Base-by-base conservation (phyloP, 2,797 vertebrate species). In the Mareca strepera region DNA sequence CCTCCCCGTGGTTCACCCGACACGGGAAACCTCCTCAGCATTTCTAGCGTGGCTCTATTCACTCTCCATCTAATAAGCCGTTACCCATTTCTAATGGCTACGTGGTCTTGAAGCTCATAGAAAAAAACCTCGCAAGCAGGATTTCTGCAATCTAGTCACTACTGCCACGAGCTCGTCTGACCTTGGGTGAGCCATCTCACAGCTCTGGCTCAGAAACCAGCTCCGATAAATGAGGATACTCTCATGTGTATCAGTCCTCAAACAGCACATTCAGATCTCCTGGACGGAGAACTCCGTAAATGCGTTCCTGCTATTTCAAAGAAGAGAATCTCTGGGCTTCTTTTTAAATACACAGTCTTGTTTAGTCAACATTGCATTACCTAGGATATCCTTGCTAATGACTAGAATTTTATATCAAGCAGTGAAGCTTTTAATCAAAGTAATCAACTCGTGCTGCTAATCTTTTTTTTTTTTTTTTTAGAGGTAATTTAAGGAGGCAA, bases 341-440 rank as follows among this genome's bases (percentile, higher is more conserved):
- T 37, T 87, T 85, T 62, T 75, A 81, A 95, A 83, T 11, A 81
- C 22, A 35, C 3, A 44, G 44, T 17, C 87, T 83, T 76, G 82
- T 94, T 94, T 60, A 93, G 93, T 79, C 91, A 95, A 95, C 86
- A 91, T 29, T 56, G 75, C 46, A 79, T 86, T 91, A 91, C 56
- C 69, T 37, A 63, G 39, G 63, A 66, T 33, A 90, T 75, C 80
- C 69, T 78, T 44, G 26, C 63, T 94, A 88, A 95, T 35, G 69
- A 69, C 67, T 53, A 25, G 77, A 83, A 70, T 86, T 94, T 93
- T 44, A 33, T 33, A 90, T 67, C 85, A 73, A 90, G 87, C 63
- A 76, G 48, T 12, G 70, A 88, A 86, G 67, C 77, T 78, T 88
- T 93, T 67, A 82, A 88, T 90, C 76, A 86, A 86, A 95, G 90